Conservation (phyloP, 2,797 vertebrate genomes). For the Girardinus metallicus region DNA sequence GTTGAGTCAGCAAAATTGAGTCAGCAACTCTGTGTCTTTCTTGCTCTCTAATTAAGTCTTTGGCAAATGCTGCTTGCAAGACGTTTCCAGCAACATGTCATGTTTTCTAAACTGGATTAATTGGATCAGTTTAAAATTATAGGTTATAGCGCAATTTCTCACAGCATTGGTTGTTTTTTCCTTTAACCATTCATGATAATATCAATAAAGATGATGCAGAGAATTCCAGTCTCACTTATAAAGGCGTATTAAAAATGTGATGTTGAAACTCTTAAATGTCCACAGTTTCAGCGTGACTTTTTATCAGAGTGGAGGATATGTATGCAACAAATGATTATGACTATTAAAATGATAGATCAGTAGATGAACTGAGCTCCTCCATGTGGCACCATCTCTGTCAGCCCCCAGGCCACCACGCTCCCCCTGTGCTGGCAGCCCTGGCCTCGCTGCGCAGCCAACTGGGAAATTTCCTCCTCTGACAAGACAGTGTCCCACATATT, state of each 20-base stretch:
- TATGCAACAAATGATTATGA: constrained; percentile 4
- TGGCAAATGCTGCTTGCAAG: constrained; percentile 62
- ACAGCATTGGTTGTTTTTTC: constrained; percentile 54
- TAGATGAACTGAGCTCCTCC: constrained; percentile 90
- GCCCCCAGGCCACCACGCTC: constrained; percentile 91
- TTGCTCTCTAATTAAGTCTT: constrained; percentile 57
- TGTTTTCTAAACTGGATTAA: constrained; percentile 28
- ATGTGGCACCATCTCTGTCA: constrained; percentile 88
- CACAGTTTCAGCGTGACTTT: constrained; percentile 38
- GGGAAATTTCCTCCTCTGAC: constrained; percentile 79
- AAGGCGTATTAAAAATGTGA: constrained; percentile 4
- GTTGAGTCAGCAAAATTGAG: constrained; percentile 51
- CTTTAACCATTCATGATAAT: constrained; percentile 29
- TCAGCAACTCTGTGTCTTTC: constrained; percentile 50
- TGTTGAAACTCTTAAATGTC: constrained; percentile 23
- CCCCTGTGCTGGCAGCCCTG: constrained; percentile 84
- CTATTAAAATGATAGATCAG: constrained; percentile 45
- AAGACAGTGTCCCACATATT: constrained; percentile 93
- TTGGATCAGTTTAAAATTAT: constrained; percentile 38
- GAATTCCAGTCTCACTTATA: constrained; percentile 10
- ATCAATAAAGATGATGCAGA: constrained; percentile 25
- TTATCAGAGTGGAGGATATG: constrained; percentile 19
- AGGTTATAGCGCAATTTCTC: constrained; percentile 40
- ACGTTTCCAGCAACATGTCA: constrained; percentile 30
- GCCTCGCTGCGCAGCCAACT: constrained; percentile 64